Evolutionary conservation across 2,888 invertebrate genomes (phyloP), one percentile per base, ranked within the genome.

Genomic region (Cybosia mesomella): DNA sequence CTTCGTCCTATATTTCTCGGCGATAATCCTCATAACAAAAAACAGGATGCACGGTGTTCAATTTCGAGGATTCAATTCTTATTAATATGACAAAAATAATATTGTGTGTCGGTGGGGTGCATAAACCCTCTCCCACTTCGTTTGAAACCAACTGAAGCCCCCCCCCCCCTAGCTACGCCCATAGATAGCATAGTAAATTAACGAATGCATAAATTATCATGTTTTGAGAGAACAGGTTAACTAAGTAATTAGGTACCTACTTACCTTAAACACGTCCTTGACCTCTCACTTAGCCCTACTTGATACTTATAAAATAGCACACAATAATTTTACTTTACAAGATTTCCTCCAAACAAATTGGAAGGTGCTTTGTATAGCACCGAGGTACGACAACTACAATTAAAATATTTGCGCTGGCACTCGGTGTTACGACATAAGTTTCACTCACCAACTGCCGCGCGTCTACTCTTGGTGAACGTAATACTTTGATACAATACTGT

Each of bases 391-490:
- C 64, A 62, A 72, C 67, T 77, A 72, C 63, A 60, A 68, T 78
- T 73, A 66, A 66, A 78, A 70, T 59, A 66, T 21, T 68, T 58
- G 70, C 39, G 53, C 62, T 54, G n/a, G 32, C 63, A 67, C 67
- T 64, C 64, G 60, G 43, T 66, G 28, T 82, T 79, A 77, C 83
- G 71, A 79, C 75, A 82, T 77, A 75, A 74, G 80, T 85, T 85
- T 85, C 85, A 79, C 85, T 81, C n/a, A 71, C 54, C 55, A 32
- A 65, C 66, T 64, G 71, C 49, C 59, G 24, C 39, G 22, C 68
- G 72, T 65, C 62, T 64, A 59, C 66, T 60, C 62, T 59, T 65
- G 43, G 58, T 64, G 66, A 69, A 66, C 75, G 73, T 68, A 74
- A 75, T 74, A 71, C 57, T 73, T 21, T 61, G 24, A 59, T 62